phyloP scores from a whole-genome alignment of 2,113 vertebrate species.

The Lynx canadensis region DNA sequence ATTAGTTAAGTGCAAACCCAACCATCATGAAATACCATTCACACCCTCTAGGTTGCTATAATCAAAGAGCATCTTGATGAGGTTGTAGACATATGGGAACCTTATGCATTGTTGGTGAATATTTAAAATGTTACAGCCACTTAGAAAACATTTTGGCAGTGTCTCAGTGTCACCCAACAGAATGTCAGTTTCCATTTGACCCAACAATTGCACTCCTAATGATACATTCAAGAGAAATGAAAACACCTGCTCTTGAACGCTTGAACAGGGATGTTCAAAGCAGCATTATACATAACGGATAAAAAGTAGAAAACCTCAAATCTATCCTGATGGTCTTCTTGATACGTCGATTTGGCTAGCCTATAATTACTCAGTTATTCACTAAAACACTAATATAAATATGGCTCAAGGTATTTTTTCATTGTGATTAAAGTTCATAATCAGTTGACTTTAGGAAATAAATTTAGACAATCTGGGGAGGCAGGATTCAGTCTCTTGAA shows the following conservation, averaged over 20 bases:
- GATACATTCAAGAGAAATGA: background rate
- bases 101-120: background rate
- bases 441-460: background rate
- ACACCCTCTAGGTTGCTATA: background rate
- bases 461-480: background rate
- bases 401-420: background rate
- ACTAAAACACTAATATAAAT: background rate
- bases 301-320: background rate
- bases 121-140: background rate
- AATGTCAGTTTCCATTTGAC: background rate
- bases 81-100: background rate
- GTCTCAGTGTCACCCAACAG: background rate
- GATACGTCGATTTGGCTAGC: background rate
- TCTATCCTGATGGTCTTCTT: background rate
- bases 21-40: background rate
- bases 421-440: background rate
- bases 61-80: background rate
- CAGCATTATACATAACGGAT: background rate
- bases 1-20: background rate
- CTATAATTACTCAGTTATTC: background rate
- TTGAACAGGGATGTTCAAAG: background rate
- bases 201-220: background rate
- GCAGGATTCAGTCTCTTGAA: background rate
- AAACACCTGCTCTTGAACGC: background rate
- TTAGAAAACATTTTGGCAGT: background rate